Base-by-base conservation (phyloP, 2,888 invertebrate species). In the Poecilobothrus nobilitatus region DNA sequence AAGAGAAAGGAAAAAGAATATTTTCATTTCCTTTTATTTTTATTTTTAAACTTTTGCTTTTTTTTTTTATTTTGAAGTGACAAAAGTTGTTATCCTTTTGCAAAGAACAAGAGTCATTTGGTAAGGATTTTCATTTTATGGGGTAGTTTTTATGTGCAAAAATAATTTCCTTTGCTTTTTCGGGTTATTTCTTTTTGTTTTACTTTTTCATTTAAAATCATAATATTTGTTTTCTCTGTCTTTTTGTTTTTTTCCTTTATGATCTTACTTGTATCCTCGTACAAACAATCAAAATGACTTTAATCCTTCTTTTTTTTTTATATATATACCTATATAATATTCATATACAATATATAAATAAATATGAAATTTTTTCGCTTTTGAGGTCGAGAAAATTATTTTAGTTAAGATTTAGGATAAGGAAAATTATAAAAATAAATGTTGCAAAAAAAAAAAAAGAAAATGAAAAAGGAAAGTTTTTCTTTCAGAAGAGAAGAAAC, bases 41-140 rank as follows among this genome's bases (percentile, higher is more conserved):
- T n/a, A n/a, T n/a, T 53, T n/a, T 53, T 18, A 18, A 53, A 37
- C 12, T 37, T 37, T 37, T 53, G n/a, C 4, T 53, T 53, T 53
- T 53, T 18, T 53, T 37, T 53, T 53, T 8, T 12, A 41, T 41
- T 53, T 18, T 53, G 18, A 53, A 53, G 53, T 53, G 53, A 53
- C 53, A 53, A 53, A 53, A 53, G 53, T 53, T 53, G 53, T 53
- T 53, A 53, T 53, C 53, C 53, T 53, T 27, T 27, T 53, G 12
- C 53, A 53, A 53, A 53, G 53, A 53, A 53, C 53, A 53, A 53
- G 53, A 53, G 53, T 53, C 53, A 53, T 53, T 53, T 15, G 15
- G 15, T 53, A 53, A 53, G 53, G 53, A 53, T 53, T 53, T 53
- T 53, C 15, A 53, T 53, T 53, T 53, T 53, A 53, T 53, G 53